phyloP scores from a whole-genome alignment of 2,888 invertebrate species.

The Petrophora chlorosata region DNA sequence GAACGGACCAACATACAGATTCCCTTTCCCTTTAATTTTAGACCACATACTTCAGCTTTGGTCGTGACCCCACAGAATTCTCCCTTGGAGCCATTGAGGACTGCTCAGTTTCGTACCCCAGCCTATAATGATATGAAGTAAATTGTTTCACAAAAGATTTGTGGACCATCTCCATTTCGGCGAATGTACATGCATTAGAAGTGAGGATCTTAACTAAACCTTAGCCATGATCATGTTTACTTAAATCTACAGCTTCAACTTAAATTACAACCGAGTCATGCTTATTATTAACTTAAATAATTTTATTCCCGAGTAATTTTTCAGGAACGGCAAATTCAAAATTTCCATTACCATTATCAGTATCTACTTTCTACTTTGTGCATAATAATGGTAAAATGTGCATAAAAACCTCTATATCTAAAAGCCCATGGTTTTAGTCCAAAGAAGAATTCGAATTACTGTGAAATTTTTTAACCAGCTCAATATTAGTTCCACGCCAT shows the following conservation, averaged over 20 bases:
- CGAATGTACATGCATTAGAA: slow-evolving; percentile 8
- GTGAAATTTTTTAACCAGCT: neutral
- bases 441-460: neutral
- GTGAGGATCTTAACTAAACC: neutral
- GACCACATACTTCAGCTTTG: slow-evolving; percentile 14
- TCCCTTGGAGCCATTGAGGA: slow-evolving; percentile 11
- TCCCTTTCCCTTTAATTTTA: slow-evolving; percentile 4
- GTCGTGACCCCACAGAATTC: slow-evolving; percentile 4
- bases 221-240: neutral
- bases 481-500: slow-evolving; percentile 12
- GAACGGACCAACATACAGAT: slow-evolving; percentile 2
- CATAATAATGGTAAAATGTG: too few species aligned
- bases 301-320: too few species aligned
- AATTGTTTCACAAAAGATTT: neutral
- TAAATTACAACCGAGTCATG: too few species aligned
- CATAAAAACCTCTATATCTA: too few species aligned
- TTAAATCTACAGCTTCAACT: too few species aligned
- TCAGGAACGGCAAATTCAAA: too few species aligned
- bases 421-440: neutral
- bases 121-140: slow-evolving; percentile 19
- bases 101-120: slow-evolving; percentile 14
- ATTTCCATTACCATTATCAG: too few species aligned
- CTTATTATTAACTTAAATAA: too few species aligned
- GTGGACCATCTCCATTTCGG: neutral
- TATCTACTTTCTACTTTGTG: slow-evolving; percentile 1